phyloP scores from a whole-genome alignment of 2,888 invertebrate species.

The Euphydryas editha region DNA sequence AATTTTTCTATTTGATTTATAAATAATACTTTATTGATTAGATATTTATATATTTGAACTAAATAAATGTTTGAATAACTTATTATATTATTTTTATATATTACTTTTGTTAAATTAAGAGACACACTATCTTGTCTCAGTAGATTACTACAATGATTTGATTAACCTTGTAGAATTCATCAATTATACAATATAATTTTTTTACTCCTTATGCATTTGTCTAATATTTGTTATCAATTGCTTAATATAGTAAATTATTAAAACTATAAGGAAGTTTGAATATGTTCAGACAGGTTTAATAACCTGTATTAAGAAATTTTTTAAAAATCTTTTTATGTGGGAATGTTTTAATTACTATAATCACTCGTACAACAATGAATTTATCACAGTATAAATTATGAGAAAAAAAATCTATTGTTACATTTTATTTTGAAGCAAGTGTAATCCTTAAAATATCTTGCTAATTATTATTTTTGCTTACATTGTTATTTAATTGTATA shows the following conservation, averaged over 20 bases:
- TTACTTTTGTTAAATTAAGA: no score
- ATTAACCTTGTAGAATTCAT: no score
- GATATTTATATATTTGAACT: no score
- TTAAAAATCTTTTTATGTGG: conserved; percentile 1
- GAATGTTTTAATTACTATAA: neutral
- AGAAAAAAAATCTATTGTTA: conserved; percentile 6
- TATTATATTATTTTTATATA: no score
- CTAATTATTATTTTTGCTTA: neutral
- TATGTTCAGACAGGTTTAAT: neutral
- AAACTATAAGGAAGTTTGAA: neutral
- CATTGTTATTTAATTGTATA: conserved; percentile 6
- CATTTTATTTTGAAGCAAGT: neutral
- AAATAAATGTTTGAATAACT: no score
- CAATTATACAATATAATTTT: no score
- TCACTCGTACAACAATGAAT: neutral
- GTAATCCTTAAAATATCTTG: conserved; percentile 1
- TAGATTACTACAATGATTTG: no score
- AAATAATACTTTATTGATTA: no score
- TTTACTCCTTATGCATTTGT: no score
- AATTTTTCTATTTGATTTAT: no score
- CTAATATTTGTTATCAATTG: no score
- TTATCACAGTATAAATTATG: neutral
- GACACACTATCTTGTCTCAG: no score
- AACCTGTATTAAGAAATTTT: neutral
- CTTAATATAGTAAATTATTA: neutral